These are phyloP conservation scores for Pteria penguin DNA, from an alignment of 2,888 invertebrate species.

Conservation along the genomic window DNA sequence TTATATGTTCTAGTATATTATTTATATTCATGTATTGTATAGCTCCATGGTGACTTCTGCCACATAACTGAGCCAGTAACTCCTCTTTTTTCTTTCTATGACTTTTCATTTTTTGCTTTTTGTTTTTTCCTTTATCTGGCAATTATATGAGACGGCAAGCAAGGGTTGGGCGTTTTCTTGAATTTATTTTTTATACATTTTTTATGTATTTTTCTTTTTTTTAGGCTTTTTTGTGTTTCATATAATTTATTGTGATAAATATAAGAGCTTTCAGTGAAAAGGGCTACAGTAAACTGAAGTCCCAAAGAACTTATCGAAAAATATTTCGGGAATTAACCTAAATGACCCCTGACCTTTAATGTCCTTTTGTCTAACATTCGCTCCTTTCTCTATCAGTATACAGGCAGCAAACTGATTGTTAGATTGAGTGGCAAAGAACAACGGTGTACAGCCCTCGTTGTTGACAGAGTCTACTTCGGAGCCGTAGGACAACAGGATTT, in stretches of 20 bases:
- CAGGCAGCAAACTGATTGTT: constrained; percentile 77
- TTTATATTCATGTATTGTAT: too few species aligned
- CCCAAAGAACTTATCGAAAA: too few species aligned
- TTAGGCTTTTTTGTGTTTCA: not conserved
- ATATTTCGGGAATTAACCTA: too few species aligned
- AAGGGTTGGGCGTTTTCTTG: too few species aligned
- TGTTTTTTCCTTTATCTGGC: too few species aligned
- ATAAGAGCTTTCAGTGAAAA: not conserved
- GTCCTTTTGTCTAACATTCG: constrained; percentile 74
- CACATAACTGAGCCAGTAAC: too few species aligned
- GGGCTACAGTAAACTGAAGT: too few species aligned
- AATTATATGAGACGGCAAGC: too few species aligned
- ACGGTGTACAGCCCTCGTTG: constrained; percentile 73
- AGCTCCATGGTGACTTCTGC: too few species aligned
- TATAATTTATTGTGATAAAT: not conserved
- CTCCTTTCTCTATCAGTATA: constrained; percentile 71
- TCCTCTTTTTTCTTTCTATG: too few species aligned
- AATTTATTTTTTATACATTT: not conserved
- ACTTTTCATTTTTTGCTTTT: too few species aligned
- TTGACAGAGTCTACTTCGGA: constrained; percentile 75
- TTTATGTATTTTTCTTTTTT: not conserved
- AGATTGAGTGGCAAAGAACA: constrained; percentile 77
- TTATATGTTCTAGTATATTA: too few species aligned
- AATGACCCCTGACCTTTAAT: constrained; percentile 67
- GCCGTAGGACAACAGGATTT: constrained; percentile 70